Evolutionary conservation across 1,140 invertebrate species (phyloP).

Genomic region (Piezodorus guildinii): DNA sequence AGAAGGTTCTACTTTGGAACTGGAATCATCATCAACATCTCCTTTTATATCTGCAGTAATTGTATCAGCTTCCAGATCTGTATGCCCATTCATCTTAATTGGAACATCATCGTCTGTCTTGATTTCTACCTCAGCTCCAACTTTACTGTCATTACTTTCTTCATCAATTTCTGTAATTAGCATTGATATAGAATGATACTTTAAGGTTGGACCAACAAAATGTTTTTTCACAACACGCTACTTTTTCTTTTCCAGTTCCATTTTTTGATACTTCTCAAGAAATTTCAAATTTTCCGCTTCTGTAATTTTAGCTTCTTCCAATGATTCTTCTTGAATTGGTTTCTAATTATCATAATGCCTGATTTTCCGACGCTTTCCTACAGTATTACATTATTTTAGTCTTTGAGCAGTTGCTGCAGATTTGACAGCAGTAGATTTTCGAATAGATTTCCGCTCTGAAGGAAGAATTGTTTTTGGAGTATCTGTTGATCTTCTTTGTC

Average conservation of each 20-base stretch:
- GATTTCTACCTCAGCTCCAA: conserved; percentile 7
- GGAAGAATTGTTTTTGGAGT: not conserved
- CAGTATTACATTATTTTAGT: conserved; percentile 64
- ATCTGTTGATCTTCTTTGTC: not conserved
- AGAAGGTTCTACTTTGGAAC: not conserved
- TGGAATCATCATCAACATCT: not conserved
- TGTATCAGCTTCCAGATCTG: not conserved
- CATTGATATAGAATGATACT: no score
- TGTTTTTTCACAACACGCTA: no score
- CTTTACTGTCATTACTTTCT: conserved; percentile 27
- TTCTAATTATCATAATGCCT: conserved; percentile 56
- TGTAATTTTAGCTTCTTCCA: conserved; percentile 86
- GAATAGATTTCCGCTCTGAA: conserved; percentile 70
- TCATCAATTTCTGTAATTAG: not conserved
- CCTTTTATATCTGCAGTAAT: not conserved
- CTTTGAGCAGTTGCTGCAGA: conserved; percentile 75
- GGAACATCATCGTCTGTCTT: not conserved
- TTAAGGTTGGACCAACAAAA: no score
- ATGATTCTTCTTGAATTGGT: conserved; percentile 85
- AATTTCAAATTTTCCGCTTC: conserved; percentile 87
- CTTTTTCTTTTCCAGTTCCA: no score
- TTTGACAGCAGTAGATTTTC: conserved; percentile 83
- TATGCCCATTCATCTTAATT: not conserved
- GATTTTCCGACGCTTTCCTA: conserved; percentile 51
- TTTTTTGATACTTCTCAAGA: no score